Evolutionary conservation across 2,797 vertebrate species (phyloP).

Genomic region (Chelon auratus): DNA sequence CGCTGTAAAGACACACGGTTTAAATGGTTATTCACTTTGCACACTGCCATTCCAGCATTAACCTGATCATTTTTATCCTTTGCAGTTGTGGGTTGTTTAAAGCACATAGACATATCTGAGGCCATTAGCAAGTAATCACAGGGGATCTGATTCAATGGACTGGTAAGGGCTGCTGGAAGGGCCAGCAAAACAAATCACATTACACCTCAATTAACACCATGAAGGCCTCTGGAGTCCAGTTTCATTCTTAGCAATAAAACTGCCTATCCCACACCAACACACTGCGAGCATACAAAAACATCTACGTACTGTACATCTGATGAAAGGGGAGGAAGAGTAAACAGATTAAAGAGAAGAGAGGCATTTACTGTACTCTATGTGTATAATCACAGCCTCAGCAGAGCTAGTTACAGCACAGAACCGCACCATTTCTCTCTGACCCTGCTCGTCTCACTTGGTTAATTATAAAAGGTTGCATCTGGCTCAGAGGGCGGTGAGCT

Average conservation of each 20-base stretch:
- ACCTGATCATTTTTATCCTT: slow-evolving; percentile 66
- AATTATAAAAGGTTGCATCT: slow-evolving; percentile 74
- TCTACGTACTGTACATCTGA: slow-evolving; percentile 26
- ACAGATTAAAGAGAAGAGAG: slow-evolving; percentile 9
- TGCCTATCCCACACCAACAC: slow-evolving; percentile 34
- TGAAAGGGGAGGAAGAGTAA: slow-evolving; percentile 25
- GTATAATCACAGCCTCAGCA: slow-evolving; percentile 17
- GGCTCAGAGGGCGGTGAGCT: slow-evolving; percentile 63
- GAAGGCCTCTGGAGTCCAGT: slow-evolving; percentile 64
- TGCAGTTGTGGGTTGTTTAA: slow-evolving; percentile 61
- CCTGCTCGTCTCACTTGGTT: slow-evolving; percentile 64
- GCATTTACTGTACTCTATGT: slow-evolving; percentile 12
- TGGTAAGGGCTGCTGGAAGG: slow-evolving; percentile 65
- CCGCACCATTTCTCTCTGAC: slow-evolving; percentile 43
- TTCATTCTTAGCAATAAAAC: slow-evolving; percentile 62
- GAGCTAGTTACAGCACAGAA: slow-evolving; percentile 42
- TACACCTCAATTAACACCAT: slow-evolving; percentile 79
- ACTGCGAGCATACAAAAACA: slow-evolving; percentile 41
- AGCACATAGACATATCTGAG: slow-evolving; percentile 59
- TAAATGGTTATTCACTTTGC: slow-evolving; percentile 55
- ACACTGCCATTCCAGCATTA: slow-evolving; percentile 55
- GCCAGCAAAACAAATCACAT: slow-evolving; percentile 79
- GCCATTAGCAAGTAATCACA: slow-evolving; percentile 73
- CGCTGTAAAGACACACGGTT: slow-evolving; percentile 33
- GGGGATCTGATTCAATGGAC: slow-evolving; percentile 70